Base-by-base conservation (phyloP, 2,113 vertebrate species). In the Salvator merianae region DNA sequence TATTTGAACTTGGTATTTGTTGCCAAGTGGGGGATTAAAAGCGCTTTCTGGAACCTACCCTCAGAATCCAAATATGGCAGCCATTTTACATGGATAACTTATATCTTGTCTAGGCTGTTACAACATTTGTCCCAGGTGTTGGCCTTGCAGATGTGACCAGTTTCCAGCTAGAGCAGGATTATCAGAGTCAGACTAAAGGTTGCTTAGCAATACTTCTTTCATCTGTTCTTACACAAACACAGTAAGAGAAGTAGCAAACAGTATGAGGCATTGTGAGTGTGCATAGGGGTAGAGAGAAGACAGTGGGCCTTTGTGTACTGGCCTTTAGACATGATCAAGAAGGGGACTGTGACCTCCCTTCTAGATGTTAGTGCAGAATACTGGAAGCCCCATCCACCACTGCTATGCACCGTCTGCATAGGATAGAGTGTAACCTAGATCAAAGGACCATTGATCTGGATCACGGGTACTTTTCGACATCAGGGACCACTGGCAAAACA, bases 21-120 rank as follows among this genome's bases (percentile, higher is more conserved):
- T 77, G 53, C 83, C 75, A 71, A 77, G 63, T 40, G 36, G 65
- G 43, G 53, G 22, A 77, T 71, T 78, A 62, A 78, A 82, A 77
- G 36, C 75, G 30, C 53, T 62, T 8, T 65, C 74, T 38, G 30
- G 30, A 13, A 13, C 3, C 12, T 30, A 28, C 50, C 34, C 66
- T 18, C 18, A 36, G 20, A 50, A 55, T 55, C 43, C 38, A 20
- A 14, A 24, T 62, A 55, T 10, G 36, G 5, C 50, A 32, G 50
- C 74, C 28, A 55, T 84, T 84, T 77, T 59, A 28, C 62, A 68
- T 9, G 24, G 20, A 26, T 30, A 24, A 53, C 40, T 71, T 43
- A 62, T 6, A 63, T 62, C 72, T 38, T 50, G 47, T 24, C 26
- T 5, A 75, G 59, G 71, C 28, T 32, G 18, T 47, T 71, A 30